Evolutionary conservation across 1,140 invertebrate species (phyloP), one percentile per base, ranked within the genome.

Genomic region (Thrips palmi): DNA sequence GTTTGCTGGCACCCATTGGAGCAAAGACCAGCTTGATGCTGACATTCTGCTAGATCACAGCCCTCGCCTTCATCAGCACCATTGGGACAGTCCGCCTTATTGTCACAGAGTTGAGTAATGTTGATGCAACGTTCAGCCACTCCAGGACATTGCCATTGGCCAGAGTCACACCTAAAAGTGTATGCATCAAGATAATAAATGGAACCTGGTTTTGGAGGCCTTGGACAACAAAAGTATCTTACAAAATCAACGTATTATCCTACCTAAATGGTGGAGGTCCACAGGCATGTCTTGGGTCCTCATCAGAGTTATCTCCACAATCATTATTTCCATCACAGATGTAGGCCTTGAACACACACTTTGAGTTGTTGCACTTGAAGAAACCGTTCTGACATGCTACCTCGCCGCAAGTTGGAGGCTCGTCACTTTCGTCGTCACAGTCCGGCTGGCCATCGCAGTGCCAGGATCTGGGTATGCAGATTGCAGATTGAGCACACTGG

Each of bases 271-370:
- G 67, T 3, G 80, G 79, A 17, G 77, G 68, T 2, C 67, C 67
- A 48, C 81, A 85, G 8, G 79, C 81, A 49, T 82, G 79, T 1
- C 63, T 48, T 7, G 57, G 52, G 28, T 86, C 77, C 60, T 98
- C 94, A 57, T 98, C 93, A 0, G 81, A 86, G 33, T 74, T 73
- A 57, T 97, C 93, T 0, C 83, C 84, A 55, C 94, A 98, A 56
- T 97, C 92, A 54, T 96, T 80, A 46, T 79, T 77, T 0, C 87
- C 87, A 55, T 98, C 92, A 58, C 94, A 98, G 19, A 97, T 80
- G 59, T 91, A 89, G 0, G 86, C 75, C 51, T 85, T 84, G 57
- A 87, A 88, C 1, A 98, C 74, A 54, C 93, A 98, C 15, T 80
- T 74, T 0, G 71, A 74, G 56, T 92, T 94, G 41, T 78, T 73